A percentile compares a stretch with the other conserved stretches of the same genome.
Conservation (phyloP, 2,888 invertebrate species). For the Clusia tigrina region DNA sequence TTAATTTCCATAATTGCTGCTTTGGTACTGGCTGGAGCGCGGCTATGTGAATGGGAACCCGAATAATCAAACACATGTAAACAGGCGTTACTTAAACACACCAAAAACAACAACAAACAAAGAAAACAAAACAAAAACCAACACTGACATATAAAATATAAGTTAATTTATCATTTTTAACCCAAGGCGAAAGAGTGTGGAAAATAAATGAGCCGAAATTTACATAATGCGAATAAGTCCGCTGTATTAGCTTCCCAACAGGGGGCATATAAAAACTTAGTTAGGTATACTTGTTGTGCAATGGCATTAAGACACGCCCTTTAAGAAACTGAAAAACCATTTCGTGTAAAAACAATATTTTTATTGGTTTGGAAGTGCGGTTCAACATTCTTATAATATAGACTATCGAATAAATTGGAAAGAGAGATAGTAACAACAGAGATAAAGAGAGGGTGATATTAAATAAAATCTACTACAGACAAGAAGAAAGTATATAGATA, state of each 20-base stretch:
- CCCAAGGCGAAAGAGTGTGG: slow-evolving; percentile 51
- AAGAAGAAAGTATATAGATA: no score
- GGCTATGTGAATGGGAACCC: slow-evolving; percentile 6
- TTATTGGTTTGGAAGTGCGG: no score
- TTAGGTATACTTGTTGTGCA: background rate
- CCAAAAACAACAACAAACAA: slow-evolving; percentile 19
- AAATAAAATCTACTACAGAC: no score
- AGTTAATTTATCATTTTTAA: slow-evolving; percentile 56
- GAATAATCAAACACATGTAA: background rate
- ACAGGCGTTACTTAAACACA: slow-evolving; percentile 2
- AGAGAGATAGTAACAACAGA: no score
- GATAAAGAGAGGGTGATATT: no score
- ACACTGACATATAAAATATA: slow-evolving; percentile 43
- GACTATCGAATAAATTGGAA: no score
- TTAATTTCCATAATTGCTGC: slow-evolving; percentile 53
- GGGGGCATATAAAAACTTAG: no score
- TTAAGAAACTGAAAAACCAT: background rate
- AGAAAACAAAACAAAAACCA: slow-evolving; percentile 19
- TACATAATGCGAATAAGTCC: no score
- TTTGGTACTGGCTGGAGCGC: slow-evolving; percentile 26
- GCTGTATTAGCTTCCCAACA: no score
- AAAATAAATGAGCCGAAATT: slow-evolving; percentile 56
- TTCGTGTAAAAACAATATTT: background rate
- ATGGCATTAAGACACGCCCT: slow-evolving; percentile 8
- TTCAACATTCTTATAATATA: no score